Evolutionary conservation across 2,113 vertebrate genomes (phyloP).

Genomic region (Gnathonemus longibarbis): DNA sequence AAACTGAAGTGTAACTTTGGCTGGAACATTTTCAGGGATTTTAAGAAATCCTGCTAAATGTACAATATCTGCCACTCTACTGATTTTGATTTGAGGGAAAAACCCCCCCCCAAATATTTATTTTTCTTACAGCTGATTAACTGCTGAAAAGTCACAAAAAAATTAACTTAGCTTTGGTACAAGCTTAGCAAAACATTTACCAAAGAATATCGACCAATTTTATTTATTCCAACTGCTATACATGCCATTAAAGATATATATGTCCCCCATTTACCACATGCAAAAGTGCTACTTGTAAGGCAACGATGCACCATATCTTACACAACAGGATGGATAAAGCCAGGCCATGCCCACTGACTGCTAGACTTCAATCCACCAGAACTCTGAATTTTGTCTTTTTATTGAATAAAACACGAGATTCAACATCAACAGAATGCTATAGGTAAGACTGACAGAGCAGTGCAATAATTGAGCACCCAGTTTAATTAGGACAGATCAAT

Average conservation of each 20-base stretch:
- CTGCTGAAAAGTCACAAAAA: neutral
- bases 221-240: neutral
- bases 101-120: neutral
- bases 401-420: neutral
- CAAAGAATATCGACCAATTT: neutral
- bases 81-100: neutral
- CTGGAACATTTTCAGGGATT: neutral
- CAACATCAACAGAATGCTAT: neutral
- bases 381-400: neutral
- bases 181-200: neutral
- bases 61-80: neutral
- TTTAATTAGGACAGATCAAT: neutral
- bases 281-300: neutral
- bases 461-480: neutral
- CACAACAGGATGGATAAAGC: neutral
- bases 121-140: neutral
- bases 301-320: neutral
- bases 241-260: neutral
- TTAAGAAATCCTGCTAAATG: neutral
- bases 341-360: neutral
- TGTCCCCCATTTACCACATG: neutral
- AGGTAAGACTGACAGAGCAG: neutral
- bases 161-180: neutral
- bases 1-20: neutral
- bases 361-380: neutral